Conservation (phyloP, 1,140 invertebrate genomes). For the Trinorchestia longiramus region DNA sequence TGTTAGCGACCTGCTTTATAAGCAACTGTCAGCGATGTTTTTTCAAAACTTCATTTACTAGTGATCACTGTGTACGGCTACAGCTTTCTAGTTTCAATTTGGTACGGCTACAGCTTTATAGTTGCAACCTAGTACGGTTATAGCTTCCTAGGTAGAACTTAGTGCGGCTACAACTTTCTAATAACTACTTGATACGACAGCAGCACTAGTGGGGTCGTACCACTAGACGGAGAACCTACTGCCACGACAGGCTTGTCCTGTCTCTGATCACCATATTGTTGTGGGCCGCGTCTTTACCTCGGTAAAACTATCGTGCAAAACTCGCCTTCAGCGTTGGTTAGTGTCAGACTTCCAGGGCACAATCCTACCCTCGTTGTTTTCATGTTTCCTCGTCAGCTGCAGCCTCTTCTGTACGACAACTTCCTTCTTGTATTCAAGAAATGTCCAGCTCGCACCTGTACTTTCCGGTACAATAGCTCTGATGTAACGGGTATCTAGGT, state of each 20-base stretch:
- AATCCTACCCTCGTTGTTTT: neutral
- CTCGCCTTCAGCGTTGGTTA: neutral
- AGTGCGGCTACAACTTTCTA: neutral
- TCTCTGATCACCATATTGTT: neutral
- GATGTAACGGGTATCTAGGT: neutral
- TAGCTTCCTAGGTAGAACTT: neutral
- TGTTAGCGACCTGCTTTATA: too few species aligned
- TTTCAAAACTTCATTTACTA: neutral
- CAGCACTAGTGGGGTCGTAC: neutral
- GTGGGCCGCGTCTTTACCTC: neutral
- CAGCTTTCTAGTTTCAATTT: neutral
- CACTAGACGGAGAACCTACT: neutral
- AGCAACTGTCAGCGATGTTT: neutral
- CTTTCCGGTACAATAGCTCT: neutral
- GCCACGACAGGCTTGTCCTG: neutral
- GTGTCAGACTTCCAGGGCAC: neutral
- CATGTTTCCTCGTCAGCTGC: neutral
- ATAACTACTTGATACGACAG: neutral
- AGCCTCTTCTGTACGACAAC: neutral
- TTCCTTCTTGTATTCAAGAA: neutral
- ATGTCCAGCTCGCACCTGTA: neutral
- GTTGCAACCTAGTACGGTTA: neutral
- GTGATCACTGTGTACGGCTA: neutral
- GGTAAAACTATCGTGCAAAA: neutral
- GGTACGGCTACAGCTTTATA: neutral